Conservation (phyloP, 2,113 vertebrate species). For the Chloropsis hardwickii region DNA sequence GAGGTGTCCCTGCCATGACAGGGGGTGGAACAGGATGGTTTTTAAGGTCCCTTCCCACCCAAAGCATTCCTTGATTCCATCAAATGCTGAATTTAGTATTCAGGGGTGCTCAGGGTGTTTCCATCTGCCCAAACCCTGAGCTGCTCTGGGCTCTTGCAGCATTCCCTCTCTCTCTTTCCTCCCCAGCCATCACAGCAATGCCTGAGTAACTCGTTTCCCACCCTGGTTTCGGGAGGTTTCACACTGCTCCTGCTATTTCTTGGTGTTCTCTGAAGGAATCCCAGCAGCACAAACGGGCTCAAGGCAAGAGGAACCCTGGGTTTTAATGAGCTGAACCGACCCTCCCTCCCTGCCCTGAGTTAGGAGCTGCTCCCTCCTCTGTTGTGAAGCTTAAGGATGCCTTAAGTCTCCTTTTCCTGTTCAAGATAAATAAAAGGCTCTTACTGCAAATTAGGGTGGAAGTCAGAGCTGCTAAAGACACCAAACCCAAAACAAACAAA, state of each 20-base stretch:
- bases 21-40: rapidly evolving
- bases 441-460: not conserved
- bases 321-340: not conserved
- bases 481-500: not conserved
- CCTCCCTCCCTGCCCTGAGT: not conserved
- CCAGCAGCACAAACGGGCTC: not conserved
- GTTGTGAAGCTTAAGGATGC: not conserved
- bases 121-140: rapidly evolving
- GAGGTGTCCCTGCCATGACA: not conserved
- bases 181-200: not conserved
- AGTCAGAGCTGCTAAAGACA: slow-evolving; percentile 7
- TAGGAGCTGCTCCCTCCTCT: not conserved
- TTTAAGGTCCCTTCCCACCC: not conserved
- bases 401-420: not conserved
- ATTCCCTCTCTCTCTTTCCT: rapidly evolving
- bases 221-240: not conserved
- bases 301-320: not conserved
- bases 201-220: not conserved
- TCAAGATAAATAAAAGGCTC: not conserved
- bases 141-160: not conserved
- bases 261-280: not conserved
- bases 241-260: not conserved
- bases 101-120: rapidly evolving
- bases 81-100: rapidly evolving
- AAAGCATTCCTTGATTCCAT: not conserved